A percentile compares a stretch with the other conserved stretches of the same genome.
Conservation (phyloP, 2,888 invertebrate species). For the Lagria hirta region DNA sequence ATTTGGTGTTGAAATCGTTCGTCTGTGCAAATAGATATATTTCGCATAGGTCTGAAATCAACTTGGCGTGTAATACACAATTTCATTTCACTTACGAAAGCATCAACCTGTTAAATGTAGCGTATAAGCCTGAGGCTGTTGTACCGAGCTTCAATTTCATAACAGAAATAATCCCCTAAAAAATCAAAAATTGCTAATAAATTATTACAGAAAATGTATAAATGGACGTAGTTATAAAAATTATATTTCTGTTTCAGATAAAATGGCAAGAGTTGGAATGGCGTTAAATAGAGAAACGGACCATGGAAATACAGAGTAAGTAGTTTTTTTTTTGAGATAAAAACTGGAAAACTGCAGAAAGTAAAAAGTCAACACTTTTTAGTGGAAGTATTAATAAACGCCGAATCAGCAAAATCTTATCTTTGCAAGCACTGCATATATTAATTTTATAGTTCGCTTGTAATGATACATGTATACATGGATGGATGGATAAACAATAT, state of each 20-base stretch:
- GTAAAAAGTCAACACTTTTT: too few species aligned
- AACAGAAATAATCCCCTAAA: too few species aligned
- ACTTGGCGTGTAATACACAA: conserved; percentile 36
- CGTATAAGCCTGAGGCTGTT: conserved; percentile 29
- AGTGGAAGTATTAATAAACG: too few species aligned
- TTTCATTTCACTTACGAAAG: conserved; percentile 37
- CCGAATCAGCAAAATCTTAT: too few species aligned
- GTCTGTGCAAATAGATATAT: conserved; percentile 20
- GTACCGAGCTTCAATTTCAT: conserved; percentile 17
- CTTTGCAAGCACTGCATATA: too few species aligned
- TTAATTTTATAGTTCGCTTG: too few species aligned
- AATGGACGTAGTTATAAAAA: too few species aligned
- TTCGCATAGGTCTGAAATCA: conserved; percentile 27
- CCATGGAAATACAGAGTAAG: conserved; percentile 72
- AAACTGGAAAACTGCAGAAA: too few species aligned
- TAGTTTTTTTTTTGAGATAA: conserved; percentile 38
- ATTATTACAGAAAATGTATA: too few species aligned
- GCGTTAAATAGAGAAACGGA: conserved; percentile 71
- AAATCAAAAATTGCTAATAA: too few species aligned
- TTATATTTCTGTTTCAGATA: conserved; percentile 58
- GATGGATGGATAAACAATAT: too few species aligned
- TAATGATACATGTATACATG: too few species aligned
- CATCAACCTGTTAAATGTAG: conserved; percentile 42
- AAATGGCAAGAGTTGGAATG: conserved; percentile 78
- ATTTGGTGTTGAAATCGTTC: conserved; percentile 18